Base-by-base conservation (phyloP, 1,140 invertebrate genomes). In the Drosophila mauritiana region DNA sequence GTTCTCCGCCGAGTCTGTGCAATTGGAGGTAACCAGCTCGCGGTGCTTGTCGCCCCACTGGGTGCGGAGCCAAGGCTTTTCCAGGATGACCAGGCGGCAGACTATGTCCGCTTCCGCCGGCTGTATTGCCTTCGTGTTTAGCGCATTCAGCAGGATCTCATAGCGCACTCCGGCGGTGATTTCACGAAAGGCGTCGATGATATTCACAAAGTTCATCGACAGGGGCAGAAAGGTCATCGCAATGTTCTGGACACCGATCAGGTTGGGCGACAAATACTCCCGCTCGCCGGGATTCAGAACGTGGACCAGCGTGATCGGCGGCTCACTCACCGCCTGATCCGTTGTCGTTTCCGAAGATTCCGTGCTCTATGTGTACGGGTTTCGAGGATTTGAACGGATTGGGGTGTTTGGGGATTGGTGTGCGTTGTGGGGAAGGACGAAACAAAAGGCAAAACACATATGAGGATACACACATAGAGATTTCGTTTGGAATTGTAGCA, bases 161-260 rank as follows among this genome's bases (percentile, higher is more conserved):
- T 92, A 92, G n/a, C 81, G 81, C 10, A 92, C 79, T 0, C 92
- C 92, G 54, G 91, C 84, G 3, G 91, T 89, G 63, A 92, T 90
- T 68, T 92, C 92, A 13, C 92, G 59, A 49, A 58, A 92, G 36
- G 91, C 91, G 61, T 91, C 86, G 46, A 92, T 86, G 8, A 92
- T 79, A 46, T 92, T 91, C 11, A 91, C 55, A 63, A 92, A 92
- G 36, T 84, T 90, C 73, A 91, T 88, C 22, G 88, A 77, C 27
- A 91, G 77, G 12, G 92, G 91, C 52, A 92, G 55, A 59, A 89
- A 92, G 45, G 80, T 80, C 85, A 91, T 91, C 45, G 91, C 91
- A 31, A 92, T 92, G 62, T 92, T 92, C 56, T 91, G 88, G 12
- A 92, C 85, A 10, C 91, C 91, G 67, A 92, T 91, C 39, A 92